phyloP scores from a whole-genome alignment of 2,797 vertebrate genomes.

The Falco concolor region DNA sequence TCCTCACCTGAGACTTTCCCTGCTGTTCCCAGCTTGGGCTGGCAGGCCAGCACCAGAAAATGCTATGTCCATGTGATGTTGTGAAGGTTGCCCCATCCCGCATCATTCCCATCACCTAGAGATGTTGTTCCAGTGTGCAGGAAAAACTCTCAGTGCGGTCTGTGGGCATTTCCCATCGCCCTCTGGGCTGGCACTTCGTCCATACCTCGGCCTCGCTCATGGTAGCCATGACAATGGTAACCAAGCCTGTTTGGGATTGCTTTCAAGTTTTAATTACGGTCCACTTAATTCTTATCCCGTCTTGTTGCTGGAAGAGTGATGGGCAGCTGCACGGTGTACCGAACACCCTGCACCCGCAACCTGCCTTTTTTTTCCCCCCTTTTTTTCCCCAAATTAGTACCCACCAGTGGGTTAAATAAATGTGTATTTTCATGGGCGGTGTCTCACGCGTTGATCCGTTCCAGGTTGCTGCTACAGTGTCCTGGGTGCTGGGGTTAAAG shows the following conservation, averaged over 20 bases:
- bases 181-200: background rate
- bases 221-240: conserved; percentile 4
- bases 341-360: accelerated
- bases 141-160: background rate
- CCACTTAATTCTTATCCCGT: accelerated
- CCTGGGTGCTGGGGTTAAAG: background rate
- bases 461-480: background rate
- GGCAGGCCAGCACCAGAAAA: background rate
- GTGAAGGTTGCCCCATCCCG: background rate
- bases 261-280: background rate
- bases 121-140: accelerated
- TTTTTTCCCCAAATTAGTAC: background rate
- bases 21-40: background rate
- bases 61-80: accelerated
- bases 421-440: accelerated
- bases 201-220: accelerated
- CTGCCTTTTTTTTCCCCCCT: accelerated
- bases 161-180: accelerated
- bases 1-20: background rate
- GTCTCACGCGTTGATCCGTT: accelerated
- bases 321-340: accelerated
- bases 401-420: background rate
- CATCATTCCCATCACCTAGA: background rate
- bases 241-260: background rate
- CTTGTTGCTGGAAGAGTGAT: background rate